phyloP scores from a whole-genome alignment of 2,113 vertebrate genomes.

The Lepus europaeus region DNA sequence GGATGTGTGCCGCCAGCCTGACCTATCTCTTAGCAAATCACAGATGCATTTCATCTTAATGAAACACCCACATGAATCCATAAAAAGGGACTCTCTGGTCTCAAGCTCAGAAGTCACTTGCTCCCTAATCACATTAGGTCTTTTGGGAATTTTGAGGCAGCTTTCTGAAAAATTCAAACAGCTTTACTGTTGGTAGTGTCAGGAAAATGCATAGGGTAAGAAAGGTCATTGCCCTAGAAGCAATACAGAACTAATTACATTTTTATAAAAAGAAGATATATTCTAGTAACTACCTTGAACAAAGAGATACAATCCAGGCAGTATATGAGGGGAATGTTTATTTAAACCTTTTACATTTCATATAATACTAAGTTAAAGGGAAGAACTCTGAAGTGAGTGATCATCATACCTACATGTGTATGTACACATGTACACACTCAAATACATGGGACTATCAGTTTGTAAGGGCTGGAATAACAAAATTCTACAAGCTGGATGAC shows the following conservation, averaged over 20 bases:
- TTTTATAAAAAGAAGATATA: neutral
- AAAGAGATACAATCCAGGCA: neutral
- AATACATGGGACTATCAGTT: neutral
- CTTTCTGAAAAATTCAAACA: conserved; percentile 41
- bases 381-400: conserved; percentile 40
- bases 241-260: neutral
- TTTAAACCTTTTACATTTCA: neutral
- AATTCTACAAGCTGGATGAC: neutral
- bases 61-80: conserved; percentile 11
- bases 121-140: conserved; percentile 35
- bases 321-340: neutral
- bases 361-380: neutral
- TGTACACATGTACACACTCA: neutral
- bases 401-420: neutral
- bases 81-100: conserved; percentile 22
- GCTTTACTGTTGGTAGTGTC: neutral
- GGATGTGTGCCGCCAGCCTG: conserved; percentile 7
- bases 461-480: neutral
- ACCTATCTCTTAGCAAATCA: conserved; percentile 43
- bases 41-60: conserved; percentile 50
- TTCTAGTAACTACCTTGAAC: neutral
- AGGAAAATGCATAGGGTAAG: neutral
- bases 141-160: conserved; percentile 51
- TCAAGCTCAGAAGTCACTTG: conserved; percentile 17
- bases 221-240: conserved; percentile 25